A percentile compares a stretch with the other conserved stretches of the same genome.
Evolutionary conservation across 2,113 vertebrate genomes (phyloP).

Genomic region (Poecilia latipinna): DNA sequence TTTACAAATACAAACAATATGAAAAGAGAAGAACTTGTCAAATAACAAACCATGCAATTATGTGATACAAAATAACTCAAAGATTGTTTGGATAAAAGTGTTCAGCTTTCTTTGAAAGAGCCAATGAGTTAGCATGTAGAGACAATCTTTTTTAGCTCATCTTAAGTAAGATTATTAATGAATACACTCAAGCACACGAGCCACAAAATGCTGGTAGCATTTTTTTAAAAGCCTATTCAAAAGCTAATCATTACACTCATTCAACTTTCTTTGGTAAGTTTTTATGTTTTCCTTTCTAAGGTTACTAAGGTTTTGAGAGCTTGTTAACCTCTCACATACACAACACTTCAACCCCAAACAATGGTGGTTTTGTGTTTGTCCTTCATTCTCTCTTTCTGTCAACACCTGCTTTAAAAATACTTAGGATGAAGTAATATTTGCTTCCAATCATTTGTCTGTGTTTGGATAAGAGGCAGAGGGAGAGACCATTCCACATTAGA

Average conservation of each 20-base stretch:
- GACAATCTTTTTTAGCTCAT: no score
- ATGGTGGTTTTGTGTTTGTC: slow-evolving; percentile 30
- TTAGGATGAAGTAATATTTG: slow-evolving; percentile 68
- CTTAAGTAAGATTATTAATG: neutral
- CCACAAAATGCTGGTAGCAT: slow-evolving; percentile 5
- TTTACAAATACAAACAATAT: no score
- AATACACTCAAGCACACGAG: slow-evolving; percentile 5
- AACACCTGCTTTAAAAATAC: slow-evolving; percentile 69
- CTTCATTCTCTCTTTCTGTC: slow-evolving; percentile 46
- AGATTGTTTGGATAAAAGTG: no score
- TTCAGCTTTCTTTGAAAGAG: no score
- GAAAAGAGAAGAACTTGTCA: no score
- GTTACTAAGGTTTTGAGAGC: slow-evolving; percentile 56
- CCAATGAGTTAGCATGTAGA: no score
- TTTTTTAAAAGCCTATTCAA: slow-evolving; percentile 55
- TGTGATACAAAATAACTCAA: no score
- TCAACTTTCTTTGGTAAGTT: slow-evolving; percentile 13
- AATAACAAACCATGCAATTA: no score
- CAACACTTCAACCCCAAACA: slow-evolving; percentile 57
- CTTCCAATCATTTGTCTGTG: slow-evolving; percentile 51
- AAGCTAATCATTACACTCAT: slow-evolving; percentile 50
- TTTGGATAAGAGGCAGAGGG: slow-evolving; percentile 45
- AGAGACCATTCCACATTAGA: slow-evolving; percentile 38
- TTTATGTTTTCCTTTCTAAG: slow-evolving; percentile 47
- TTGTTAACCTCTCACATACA: slow-evolving; percentile 62